Percentiles rank a stretch among this genome's conserved stretches.
These are phyloP conservation scores for Florisuga fusca DNA, from an alignment of 2,797 vertebrate species.

Conservation along the genomic window DNA sequence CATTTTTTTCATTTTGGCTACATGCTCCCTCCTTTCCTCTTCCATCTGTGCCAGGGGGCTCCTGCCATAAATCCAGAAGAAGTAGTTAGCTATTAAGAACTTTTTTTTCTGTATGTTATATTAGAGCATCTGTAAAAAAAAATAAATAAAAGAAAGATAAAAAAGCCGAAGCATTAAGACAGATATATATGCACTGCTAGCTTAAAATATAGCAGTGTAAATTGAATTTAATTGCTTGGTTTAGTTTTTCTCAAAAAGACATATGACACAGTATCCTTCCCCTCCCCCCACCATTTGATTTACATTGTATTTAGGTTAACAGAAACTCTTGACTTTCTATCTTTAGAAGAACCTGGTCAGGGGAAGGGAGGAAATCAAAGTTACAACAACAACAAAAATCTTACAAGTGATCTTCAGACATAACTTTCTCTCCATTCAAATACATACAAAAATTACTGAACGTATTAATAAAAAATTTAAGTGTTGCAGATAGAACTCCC, in stretches of 20 bases:
- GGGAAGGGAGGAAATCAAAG: not conserved
- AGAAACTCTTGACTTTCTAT: conserved; percentile 5
- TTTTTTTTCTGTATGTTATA: not conserved
- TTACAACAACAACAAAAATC: not conserved
- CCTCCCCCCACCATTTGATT: not conserved
- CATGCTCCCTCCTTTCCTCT: conserved; percentile 95
- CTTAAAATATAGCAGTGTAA: too few species aligned
- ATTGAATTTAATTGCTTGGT: not conserved
- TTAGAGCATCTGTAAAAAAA: conserved; percentile 20
- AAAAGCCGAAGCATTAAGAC: conserved; percentile 10
- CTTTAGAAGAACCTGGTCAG: conserved; percentile 15
- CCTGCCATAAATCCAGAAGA: conserved; percentile 79
- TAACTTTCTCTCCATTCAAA: not conserved
- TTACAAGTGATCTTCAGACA: conserved; percentile 5
- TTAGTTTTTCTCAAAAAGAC: not conserved
- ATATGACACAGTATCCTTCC: not conserved
- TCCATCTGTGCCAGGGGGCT: conserved; percentile 99
- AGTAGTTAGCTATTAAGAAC: conserved; percentile 4
- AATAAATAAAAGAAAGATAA: not conserved
- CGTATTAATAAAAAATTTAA: not conserved
- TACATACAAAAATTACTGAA: not conserved
- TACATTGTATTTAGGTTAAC: not conserved
- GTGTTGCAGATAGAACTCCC: not conserved
- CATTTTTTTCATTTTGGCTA: conserved; percentile 99
- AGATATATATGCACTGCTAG: not conserved